Evolutionary conservation across 2,888 invertebrate genomes (phyloP), one percentile per base, ranked within the genome.

Genomic region (Polydrusus tereticollis): DNA sequence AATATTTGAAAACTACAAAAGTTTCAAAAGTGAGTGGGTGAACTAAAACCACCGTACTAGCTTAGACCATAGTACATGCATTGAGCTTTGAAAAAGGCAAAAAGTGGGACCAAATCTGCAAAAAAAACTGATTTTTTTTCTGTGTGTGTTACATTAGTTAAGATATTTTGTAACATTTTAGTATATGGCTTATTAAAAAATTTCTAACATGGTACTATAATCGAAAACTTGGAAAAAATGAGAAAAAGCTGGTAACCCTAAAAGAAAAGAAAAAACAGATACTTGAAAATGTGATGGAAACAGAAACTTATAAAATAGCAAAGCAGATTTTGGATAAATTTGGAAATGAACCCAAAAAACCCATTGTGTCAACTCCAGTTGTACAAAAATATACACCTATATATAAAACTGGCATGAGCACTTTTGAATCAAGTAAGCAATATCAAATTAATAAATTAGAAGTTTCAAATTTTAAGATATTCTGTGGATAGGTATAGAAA

Each of bases 231-330:
- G 89, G 90, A 72, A 91, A 90, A 82, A 96, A 95, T 86, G 91
- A 93, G 82, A 87, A 89, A 67, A 92, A 93, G 83, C 86, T 96
- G 41, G 86, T 86, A 55, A 89, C 89, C 64, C 89, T 97, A 85
- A 88, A 91, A 78, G 90, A 90, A n/a, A 91, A 95, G 80, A 97
- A 96, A 82, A 94, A 92, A 83, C 92, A 93, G 83, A 92, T 98
- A 76, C 87, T 99, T 68, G 97, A 99, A 82, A 93, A 96, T 83
- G 98, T 99, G 33, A 98, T 96, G 92, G 98, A 99, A 82, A 98
- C 93, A 38, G 98, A 99, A 86, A 98, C 97, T 0, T 99, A 98
- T 84, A 99, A 98, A 88, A 94, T 91, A 58, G 97, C 97, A 4
- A 95, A 94, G 84, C 92, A 93, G 83, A 94, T 97, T 78, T 86